These are phyloP conservation scores for Rhinichthys osculus DNA, from an alignment of 2,797 vertebrate genomes.

Conservation along the genomic window DNA sequence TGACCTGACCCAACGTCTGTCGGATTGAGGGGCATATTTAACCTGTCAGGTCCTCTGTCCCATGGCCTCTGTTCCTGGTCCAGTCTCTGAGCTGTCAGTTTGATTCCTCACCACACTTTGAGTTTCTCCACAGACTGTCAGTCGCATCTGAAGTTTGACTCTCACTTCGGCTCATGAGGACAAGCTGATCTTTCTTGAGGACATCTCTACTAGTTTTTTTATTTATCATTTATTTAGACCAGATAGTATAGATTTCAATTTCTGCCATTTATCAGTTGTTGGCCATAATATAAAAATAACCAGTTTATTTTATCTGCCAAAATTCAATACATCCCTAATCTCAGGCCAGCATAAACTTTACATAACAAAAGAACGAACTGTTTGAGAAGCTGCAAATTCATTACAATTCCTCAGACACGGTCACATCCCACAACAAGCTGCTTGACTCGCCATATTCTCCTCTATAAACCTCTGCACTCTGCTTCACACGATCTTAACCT, in stretches of 20 bases:
- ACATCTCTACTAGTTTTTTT: conserved; percentile 5
- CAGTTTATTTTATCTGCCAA: not conserved
- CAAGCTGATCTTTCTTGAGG: conserved; percentile 43
- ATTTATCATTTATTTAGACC: not conserved
- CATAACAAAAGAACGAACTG: not conserved
- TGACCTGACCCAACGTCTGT: conserved; percentile 26
- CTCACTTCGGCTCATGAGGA: conserved; percentile 38
- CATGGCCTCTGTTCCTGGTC: conserved; percentile 31
- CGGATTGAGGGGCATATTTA: conserved; percentile 15
- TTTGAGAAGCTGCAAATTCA: not conserved
- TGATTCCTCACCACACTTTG: conserved; percentile 39
- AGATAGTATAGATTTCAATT: not conserved
- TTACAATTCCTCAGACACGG: not conserved
- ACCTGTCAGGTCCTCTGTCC: conserved; percentile 9
- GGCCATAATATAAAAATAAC: not conserved
- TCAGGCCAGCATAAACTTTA: not conserved
- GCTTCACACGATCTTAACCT: not conserved
- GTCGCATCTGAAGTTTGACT: conserved; percentile 3
- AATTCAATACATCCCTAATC: not conserved
- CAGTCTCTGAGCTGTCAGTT: conserved; percentile 47
- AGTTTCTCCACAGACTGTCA: conserved; percentile 42
- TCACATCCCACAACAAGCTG: not conserved
- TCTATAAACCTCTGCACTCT: too few species aligned
- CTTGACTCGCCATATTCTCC: not conserved
- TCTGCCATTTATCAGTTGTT: not conserved